phyloP scores from a whole-genome alignment of 2,113 vertebrate genomes.

The Pantherophis guttatus region DNA sequence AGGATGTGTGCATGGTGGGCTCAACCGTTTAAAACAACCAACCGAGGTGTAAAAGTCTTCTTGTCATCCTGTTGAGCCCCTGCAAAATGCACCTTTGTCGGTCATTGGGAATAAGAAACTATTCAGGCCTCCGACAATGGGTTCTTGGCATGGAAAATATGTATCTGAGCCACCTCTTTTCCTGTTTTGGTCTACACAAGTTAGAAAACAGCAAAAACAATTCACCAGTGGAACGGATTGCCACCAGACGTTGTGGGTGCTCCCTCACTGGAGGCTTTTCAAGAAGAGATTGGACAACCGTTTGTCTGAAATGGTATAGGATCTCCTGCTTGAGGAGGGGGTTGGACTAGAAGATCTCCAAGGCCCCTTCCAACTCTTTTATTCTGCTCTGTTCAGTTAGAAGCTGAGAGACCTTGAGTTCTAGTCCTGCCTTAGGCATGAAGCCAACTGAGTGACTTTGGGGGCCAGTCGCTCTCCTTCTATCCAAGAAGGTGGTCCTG shows the following conservation, averaged over 20 bases:
- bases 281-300: neutral
- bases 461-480: neutral
- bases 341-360: neutral
- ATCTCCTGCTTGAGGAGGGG: neutral
- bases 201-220: neutral
- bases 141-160: neutral
- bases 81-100: neutral
- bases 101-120: neutral
- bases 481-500: neutral
- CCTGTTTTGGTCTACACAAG: neutral
- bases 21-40: neutral
- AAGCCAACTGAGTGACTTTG: neutral
- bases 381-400: neutral
- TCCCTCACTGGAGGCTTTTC: neutral
- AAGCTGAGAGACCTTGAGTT: neutral
- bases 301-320: neutral
- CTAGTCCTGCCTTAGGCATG: neutral
- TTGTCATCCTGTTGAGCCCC: neutral
- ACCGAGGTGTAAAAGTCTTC: neutral
- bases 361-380: neutral
- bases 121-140: neutral
- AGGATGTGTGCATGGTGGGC: neutral
- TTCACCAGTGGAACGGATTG: neutral
- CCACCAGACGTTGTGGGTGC: neutral
- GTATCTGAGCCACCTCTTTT: neutral